Evolutionary conservation across 2,888 invertebrate genomes (phyloP), one percentile per base, ranked within the genome.

Genomic region (Conops quadrifasciatus): DNA sequence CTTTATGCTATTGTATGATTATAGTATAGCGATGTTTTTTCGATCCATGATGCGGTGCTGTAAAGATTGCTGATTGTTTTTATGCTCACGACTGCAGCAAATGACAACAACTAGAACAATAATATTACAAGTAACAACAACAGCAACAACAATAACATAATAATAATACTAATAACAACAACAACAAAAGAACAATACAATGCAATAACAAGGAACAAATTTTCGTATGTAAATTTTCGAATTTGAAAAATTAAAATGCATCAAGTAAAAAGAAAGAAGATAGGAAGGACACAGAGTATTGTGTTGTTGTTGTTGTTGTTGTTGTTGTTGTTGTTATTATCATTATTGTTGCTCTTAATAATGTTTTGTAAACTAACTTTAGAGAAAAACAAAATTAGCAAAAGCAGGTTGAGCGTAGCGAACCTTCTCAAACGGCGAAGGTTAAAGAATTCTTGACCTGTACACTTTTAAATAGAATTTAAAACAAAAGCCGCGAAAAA

Each of bases 391-490:
- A 53, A 30, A 1, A 51, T 24, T 16, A 67, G n/a, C 58, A 67
- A 67, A 43, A 67, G 24, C 58, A 21, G 58, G 45, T 15, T 45
- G 21, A 26, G 21, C 56, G 15, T 64, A n/a, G n/a, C n/a, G n/a
- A n/a, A n/a, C n/a, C n/a, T n/a, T n/a, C 24, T 13, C 2, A 24
- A 49, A 64, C 64, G 15, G 11, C 49, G 26, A 49, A 49, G 64
- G 64, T 64, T 64, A 58, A 24, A 13, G 24, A 45, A 67, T 58
- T 21, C 45, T 58, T 67, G 67, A 67, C 67, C 66, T 43, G 58
- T 58, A 67, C 9, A 7, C 9, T 36, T 67, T 67, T 58, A 63
- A 63, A 63, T 64, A 49, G 49, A 47, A 64, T 24, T 24, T 19
- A 60, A 60, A n/a, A 36, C 13, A 30, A 30, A 60, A 43, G 19